A percentile compares a stretch with the other conserved stretches of the same genome.
Conservation (phyloP, 2,797 vertebrate genomes). For the Taeniopygia guttata region DNA sequence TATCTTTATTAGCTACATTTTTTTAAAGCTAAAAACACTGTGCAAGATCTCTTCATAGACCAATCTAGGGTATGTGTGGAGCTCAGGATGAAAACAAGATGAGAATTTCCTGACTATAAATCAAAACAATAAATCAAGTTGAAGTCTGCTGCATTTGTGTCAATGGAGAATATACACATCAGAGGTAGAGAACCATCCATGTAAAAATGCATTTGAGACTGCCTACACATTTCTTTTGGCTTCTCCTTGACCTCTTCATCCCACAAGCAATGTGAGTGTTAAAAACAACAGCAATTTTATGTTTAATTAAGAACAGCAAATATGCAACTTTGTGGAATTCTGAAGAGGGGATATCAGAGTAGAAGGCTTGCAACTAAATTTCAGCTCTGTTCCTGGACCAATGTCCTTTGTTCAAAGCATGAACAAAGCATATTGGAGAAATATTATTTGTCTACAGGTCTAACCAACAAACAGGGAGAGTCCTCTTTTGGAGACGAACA, state of each 20-base stretch:
- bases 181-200: background rate
- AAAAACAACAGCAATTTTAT: background rate
- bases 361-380: background rate
- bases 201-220: background rate
- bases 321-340: background rate
- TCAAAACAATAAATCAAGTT: background rate
- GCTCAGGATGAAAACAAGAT: background rate
- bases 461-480: background rate
- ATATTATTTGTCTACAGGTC: background rate
- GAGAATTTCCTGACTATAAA: background rate
- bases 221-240: background rate
- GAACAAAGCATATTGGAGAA: fast-evolving
- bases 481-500: background rate
- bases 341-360: background rate
- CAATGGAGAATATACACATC: background rate
- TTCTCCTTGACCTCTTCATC: background rate
- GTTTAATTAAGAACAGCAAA: background rate
- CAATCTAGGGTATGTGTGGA: background rate
- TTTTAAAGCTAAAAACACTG: background rate
- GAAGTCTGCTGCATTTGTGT: background rate
- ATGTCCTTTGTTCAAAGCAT: background rate
- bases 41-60: background rate
- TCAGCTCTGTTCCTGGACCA: background rate
- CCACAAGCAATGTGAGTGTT: background rate
- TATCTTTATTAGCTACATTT: background rate